phyloP scores from a whole-genome alignment of 2,797 vertebrate species.

The Echiichthys vipera region DNA sequence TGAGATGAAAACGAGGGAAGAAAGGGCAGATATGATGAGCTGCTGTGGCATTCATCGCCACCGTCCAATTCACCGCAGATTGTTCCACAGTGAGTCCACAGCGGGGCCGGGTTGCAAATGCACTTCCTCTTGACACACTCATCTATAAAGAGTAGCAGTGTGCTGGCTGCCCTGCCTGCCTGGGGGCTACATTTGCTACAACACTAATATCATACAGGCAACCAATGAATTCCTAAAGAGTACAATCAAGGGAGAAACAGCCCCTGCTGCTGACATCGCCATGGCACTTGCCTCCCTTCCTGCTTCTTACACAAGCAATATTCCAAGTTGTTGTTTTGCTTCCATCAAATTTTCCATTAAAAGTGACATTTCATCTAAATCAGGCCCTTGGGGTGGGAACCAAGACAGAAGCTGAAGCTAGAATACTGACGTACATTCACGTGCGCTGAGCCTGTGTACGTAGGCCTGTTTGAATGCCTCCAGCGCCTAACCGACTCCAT shows the following conservation, averaged over 20 bases:
- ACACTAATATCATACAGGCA: slow-evolving; percentile 79
- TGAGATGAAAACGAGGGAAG: slow-evolving; percentile 34
- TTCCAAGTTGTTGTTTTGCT: slow-evolving; percentile 83
- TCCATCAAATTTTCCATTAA: slow-evolving; percentile 90
- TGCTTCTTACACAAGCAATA: slow-evolving; percentile 76
- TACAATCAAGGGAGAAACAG: slow-evolving; percentile 77
- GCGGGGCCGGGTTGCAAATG: slow-evolving; percentile 43
- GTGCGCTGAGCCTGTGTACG: neutral
- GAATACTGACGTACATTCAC: slow-evolving; percentile 48
- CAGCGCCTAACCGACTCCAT: slow-evolving; percentile 65
- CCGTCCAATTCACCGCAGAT: slow-evolving; percentile 47
- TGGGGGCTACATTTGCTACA: slow-evolving; percentile 74
- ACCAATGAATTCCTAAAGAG: slow-evolving; percentile 81
- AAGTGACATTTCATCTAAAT: slow-evolving; percentile 92
- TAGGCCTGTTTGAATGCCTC: slow-evolving; percentile 40
- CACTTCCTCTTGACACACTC: slow-evolving; percentile 53
- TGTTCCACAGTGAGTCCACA: slow-evolving; percentile 44
- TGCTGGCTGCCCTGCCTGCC: slow-evolving; percentile 57
- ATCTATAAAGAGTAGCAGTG: slow-evolving; percentile 67
- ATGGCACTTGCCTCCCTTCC: slow-evolving; percentile 67
- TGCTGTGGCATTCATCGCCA: slow-evolving; percentile 28
- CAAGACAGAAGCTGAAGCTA: slow-evolving; percentile 74
- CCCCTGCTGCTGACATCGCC: slow-evolving; percentile 60
- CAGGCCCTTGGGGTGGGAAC: slow-evolving; percentile 85
- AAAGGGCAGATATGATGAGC: slow-evolving; percentile 36